These are phyloP conservation scores for Drymonia ruficornis DNA, from an alignment of 2,888 invertebrate species.

Conservation along the genomic window DNA sequence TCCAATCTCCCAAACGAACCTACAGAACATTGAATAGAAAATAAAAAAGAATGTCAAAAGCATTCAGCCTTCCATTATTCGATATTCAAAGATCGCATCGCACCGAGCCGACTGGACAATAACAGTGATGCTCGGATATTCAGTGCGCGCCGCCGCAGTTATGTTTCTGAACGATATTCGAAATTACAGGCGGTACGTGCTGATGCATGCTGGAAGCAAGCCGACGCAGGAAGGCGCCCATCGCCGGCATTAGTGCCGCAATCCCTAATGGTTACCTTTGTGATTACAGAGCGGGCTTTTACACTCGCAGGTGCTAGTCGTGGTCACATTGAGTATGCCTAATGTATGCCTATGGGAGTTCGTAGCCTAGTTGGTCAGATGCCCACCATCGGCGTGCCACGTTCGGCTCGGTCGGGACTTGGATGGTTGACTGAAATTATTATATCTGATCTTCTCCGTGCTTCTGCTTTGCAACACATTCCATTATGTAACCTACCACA, in stretches of 20 bases:
- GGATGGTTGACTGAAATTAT: no score
- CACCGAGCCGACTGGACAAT: constrained; percentile 26
- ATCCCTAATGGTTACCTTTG: constrained; percentile 30
- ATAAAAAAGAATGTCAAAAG: constrained; percentile 21
- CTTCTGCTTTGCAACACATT: no score
- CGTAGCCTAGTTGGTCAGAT: no score
- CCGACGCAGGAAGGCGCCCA: constrained; percentile 31
- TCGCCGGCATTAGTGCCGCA: constrained; percentile 27
- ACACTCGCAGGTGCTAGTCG: constrained; percentile 21
- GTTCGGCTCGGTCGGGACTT: no score
- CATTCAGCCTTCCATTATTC: constrained; percentile 21
- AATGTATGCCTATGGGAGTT: no score
- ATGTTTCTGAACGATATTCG: constrained; percentile 59
- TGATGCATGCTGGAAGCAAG: constrained; percentile 61
- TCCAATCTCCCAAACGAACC: constrained; percentile 1
- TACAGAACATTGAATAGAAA: constrained; percentile 18
- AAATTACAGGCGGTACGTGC: constrained; percentile 67
- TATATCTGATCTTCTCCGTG: no score
- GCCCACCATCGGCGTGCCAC: no score
- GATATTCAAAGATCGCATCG: constrained; percentile 31
- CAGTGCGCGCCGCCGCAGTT: constrained; percentile 46
- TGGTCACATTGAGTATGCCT: not conserved
- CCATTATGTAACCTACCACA: no score
- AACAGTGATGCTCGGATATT: constrained; percentile 42
- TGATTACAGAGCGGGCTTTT: constrained; percentile 26